phyloP scores from a whole-genome alignment of 2,888 invertebrate species.

The Tipula confusa region DNA sequence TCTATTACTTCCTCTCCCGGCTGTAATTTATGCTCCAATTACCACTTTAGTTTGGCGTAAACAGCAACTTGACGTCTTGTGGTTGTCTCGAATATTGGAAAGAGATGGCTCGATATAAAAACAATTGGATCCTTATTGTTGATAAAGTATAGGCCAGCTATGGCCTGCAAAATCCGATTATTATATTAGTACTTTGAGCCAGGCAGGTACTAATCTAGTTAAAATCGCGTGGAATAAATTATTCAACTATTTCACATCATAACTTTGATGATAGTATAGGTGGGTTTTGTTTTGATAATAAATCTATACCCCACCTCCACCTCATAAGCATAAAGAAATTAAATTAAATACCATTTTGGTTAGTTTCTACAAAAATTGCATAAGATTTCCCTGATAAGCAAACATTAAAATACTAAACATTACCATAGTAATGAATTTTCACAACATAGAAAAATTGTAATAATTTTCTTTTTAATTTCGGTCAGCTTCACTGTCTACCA shows the following conservation, averaged over 20 bases:
- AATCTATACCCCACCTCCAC: background rate
- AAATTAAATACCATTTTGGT: background rate
- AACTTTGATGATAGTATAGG: background rate
- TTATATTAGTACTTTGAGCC: too few relatives aligned
- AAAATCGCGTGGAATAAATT: background rate
- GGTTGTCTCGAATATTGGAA: too few relatives aligned
- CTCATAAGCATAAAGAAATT: background rate
- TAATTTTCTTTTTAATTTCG: background rate
- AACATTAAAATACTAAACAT: background rate
- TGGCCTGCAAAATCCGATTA: too few relatives aligned
- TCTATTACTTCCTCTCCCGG: too few relatives aligned
- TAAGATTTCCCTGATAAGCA: background rate
- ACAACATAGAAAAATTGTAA: background rate
- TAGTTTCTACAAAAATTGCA: background rate
- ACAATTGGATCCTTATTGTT: too few relatives aligned
- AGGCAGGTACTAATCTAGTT: too few relatives aligned
- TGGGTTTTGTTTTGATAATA: background rate
- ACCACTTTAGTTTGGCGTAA: too few relatives aligned
- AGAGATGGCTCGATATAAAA: too few relatives aligned
- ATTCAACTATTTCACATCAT: background rate
- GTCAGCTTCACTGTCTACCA: background rate
- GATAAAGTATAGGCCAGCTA: too few relatives aligned
- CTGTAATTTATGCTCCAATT: too few relatives aligned
- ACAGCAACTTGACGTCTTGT: too few relatives aligned
- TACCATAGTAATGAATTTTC: background rate